These are phyloP conservation scores for Macaria notata DNA, from an alignment of 2,888 invertebrate genomes.

Conservation along the genomic window DNA sequence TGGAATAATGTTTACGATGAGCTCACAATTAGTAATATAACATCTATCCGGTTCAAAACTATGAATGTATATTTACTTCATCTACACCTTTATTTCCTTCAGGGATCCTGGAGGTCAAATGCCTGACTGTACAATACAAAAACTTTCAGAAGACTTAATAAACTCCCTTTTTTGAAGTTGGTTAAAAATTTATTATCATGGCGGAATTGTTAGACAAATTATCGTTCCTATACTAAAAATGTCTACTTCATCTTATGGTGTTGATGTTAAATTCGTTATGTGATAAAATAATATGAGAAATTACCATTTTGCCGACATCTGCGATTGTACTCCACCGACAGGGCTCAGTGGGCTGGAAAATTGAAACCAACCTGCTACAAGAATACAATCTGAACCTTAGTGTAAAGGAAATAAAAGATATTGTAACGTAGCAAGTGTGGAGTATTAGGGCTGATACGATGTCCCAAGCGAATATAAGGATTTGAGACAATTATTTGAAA, in stretches of 20 bases:
- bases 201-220: too few relatives aligned
- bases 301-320: conserved; percentile 56
- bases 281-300: conserved; percentile 29
- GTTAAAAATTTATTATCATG: too few relatives aligned
- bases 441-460: conserved; percentile 29
- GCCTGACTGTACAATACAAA: too few relatives aligned
- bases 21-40: too few relatives aligned
- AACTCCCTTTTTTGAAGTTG: too few relatives aligned
- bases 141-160: too few relatives aligned
- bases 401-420: neutral
- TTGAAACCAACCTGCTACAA: conserved; percentile 65
- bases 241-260: neutral
- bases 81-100: too few relatives aligned
- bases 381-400: conserved; percentile 18
- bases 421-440: neutral
- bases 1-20: too few relatives aligned
- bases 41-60: too few relatives aligned
- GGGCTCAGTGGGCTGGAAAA: conserved; percentile 72
- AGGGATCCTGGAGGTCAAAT: too few relatives aligned
- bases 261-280: conserved; percentile 25
- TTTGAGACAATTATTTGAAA: conserved; percentile 58
- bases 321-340: conserved; percentile 47
- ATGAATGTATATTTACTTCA: too few relatives aligned
- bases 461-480: conserved; percentile 66
- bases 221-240: too few relatives aligned